Evolutionary conservation across 2,113 vertebrate species (phyloP), one percentile per base, ranked within the genome.

Genomic region (Zosterops hypoxanthus): DNA sequence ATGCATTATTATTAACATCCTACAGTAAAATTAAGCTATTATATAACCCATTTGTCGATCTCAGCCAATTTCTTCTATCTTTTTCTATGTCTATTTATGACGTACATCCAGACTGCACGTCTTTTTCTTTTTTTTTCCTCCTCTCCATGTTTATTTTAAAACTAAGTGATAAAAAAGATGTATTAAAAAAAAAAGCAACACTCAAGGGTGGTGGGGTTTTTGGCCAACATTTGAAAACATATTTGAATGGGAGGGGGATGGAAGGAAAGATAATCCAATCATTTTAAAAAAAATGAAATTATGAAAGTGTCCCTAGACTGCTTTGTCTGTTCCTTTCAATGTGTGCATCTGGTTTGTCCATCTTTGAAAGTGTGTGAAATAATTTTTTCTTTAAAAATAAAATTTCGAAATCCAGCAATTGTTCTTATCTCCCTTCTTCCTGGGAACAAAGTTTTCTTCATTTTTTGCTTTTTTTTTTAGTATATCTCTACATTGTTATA

Each of bases 71-170:
- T 98, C 97, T 98, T 98, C 98, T 98, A 97, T 97, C 90, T 97
- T 98, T 98, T 98, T 98, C 96, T 97, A 96, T 97, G 96, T 98
- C 95, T 97, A 97, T 92, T 98, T 98, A 97, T 98, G 98, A 99
- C 97, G 98, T 99, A 99, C 98, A 99, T 98, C 98, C 99, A 99
- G 98, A 99, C 98, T 98, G 99, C 99, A 99, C 98, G 98, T 98
- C 97, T 95, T 97, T 98, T 98, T 97, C 36, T 39, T 98, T 98
- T 98, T 97, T 96, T 97, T 95, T 86, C 69, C 36, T 96, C 36
- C 61, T 97, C 83, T 97, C 82, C 91, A 90, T 97, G 92, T 97
- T 97, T 95, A 94, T 96, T 97, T 97, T 97, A 94, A 97, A 92
- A 98, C 97, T 97, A 98, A 98, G 97, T 55, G 39, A 82, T 84